Base-by-base conservation (phyloP, 1,140 invertebrate genomes). In the Arion vulgaris region DNA sequence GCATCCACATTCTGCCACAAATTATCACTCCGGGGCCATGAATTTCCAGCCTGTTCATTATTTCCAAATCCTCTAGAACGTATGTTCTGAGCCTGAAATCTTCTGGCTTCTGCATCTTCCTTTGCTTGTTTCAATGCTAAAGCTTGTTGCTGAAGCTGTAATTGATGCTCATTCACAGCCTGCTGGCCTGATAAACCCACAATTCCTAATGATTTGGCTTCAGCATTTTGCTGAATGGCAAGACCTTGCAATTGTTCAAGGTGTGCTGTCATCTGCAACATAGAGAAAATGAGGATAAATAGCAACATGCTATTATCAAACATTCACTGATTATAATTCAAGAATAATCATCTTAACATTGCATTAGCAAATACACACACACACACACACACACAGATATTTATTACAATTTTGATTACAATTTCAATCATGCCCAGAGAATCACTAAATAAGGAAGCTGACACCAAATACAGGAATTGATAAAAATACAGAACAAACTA, bases 201-300 rank as follows among this genome's bases (percentile, higher is more conserved):
- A 71, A 71, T 71, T 13, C 15, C 69, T 2, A 71, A 36, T 32
- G 69, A 36, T n/a, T n/a, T n/a, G n/a, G n/a, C n/a, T 41, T 72
- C 71, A 26, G 41, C 26, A 7, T 32, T 39, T n/a, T 72, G 71
- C 71, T 72, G 36, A 9, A 72, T 41, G 13, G 28, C 39, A 1
- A 72, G 7, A 72, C 2, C 4, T 23, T 72, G 71, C 26, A 72
- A 72, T 11, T 26, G 19, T 45, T 41, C 71, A n/a, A 72, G 71
- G 19, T 72, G 71, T 26, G 71, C 26, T 5, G 36, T 39, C 71
- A 72, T 72, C 71, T 72, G 71, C 28, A 41, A 72, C 17, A 45
- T 45, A 45, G 41, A 45, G 41, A 45, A 45, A 45, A 15, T 45
- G 15, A 7, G 41, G 41, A 45, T 45, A 45, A 45, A 45, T 45